Percentiles rank a stretch among this genome's conserved stretches.
phyloP scores from a whole-genome alignment of 2,113 vertebrate genomes.

The Marcusenius ussheri region DNA sequence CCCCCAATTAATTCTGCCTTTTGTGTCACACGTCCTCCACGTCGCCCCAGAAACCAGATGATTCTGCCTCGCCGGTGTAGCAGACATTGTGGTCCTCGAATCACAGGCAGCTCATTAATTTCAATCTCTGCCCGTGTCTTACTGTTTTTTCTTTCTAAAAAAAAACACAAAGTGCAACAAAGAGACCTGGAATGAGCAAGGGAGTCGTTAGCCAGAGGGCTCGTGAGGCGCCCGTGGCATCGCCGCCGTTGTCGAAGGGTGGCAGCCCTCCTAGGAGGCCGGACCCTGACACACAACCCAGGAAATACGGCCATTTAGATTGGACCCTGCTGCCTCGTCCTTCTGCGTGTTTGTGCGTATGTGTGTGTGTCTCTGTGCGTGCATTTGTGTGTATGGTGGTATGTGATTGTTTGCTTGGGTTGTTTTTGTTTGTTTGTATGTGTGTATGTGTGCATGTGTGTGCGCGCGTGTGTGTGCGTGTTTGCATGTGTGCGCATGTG shows the following conservation, averaged over 20 bases:
- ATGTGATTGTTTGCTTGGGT: not conserved
- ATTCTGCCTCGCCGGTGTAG: not conserved
- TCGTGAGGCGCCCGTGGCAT: not conserved
- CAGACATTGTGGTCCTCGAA: not conserved
- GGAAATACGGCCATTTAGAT: not conserved
- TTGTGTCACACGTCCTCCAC: not conserved
- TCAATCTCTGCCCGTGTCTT: not conserved
- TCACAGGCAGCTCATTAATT: conserved; percentile 8
- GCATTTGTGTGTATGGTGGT: not conserved
- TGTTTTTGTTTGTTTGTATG: not conserved
- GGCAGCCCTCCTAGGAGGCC: not conserved
- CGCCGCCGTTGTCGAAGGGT: not conserved
- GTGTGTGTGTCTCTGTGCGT: not conserved
- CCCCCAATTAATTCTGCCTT: not conserved
- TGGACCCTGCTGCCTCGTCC: not conserved
- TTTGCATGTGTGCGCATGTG: not conserved
- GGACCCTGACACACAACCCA: not conserved
- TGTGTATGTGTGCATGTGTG: not conserved
- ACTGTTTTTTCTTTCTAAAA: not conserved
- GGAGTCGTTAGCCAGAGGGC: not conserved
- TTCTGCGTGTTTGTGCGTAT: not conserved
- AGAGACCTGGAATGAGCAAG: not conserved
- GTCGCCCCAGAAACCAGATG: not conserved
- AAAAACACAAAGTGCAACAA: not conserved
- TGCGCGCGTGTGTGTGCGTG: too few species aligned